Evolutionary conservation across 2,113 vertebrate species (phyloP), one percentile per base, ranked within the genome.

Genomic region (Corythoichthys intestinalis): DNA sequence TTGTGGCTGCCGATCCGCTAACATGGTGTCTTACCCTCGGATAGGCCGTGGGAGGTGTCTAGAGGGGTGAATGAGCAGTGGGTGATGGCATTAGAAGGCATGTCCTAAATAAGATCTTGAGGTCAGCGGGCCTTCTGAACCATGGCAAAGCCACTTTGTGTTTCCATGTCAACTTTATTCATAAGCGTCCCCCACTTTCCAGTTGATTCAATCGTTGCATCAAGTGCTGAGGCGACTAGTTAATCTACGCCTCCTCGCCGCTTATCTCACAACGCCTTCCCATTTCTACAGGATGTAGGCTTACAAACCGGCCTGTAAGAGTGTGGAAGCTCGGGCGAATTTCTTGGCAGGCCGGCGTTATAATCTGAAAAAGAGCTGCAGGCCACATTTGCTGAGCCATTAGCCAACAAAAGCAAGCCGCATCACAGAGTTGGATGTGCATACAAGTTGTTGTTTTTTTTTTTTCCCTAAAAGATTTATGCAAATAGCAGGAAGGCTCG

Each of bases 311-410:
- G 67, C 41, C 62, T 60, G 49, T 35, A 57, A 73, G 52, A 76
- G 37, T n/a, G 52, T 3, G 56, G 37, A 75, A 62, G 75, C 49
- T 65, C 73, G 64, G 54, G 49, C 53, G 70, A 67, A 75, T 78
- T 83, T 75, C 66, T 76, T 83, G 70, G 73, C 74, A 72, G 63
- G 76, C 67, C 44, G 50, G 35, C 47, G 47, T 80, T 72, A 65
- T 77, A 87, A 78, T 62, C 62, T 71, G 67, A 83, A 67, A 79
- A 77, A 85, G 83, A 82, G 82, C 74, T 76, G 75, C 74, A 78
- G 83, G 74, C 68, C 74, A 89, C 74, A 91, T 92, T 93, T 92
- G 90, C 87, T 90, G 87, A 90, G 89, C 88, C 92, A 91, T 92
- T 92, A 91, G 85, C 72, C 76, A 75, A 77, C 73, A 88, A 85